Percentiles rank a stretch among this genome's conserved stretches.
phyloP scores from a whole-genome alignment of 1,140 invertebrate species.

The Cydia fagiglandana region DNA sequence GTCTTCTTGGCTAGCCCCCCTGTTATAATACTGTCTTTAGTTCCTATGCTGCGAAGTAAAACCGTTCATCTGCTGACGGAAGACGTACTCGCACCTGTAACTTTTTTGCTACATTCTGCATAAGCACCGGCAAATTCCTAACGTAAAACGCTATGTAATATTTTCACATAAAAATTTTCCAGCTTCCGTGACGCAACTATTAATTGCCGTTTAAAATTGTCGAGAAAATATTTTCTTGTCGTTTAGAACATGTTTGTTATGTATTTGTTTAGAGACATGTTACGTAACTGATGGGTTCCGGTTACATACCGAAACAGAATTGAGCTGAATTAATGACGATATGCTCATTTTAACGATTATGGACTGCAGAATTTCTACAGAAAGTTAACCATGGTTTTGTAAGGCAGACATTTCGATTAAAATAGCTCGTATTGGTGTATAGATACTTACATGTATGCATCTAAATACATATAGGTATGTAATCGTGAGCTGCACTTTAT shows the following conservation, averaged over 20 bases:
- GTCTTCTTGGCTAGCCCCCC: too few relatives aligned
- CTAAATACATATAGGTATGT: too few relatives aligned
- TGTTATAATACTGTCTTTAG: too few relatives aligned
- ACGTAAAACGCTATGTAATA: background rate
- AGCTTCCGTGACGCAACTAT: background rate
- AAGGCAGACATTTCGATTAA: too few relatives aligned
- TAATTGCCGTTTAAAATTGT: background rate
- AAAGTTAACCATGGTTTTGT: too few relatives aligned
- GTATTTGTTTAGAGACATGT: background rate
- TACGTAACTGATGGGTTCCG: background rate
- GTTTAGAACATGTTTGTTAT: constrained; percentile 22
- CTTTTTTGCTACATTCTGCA: background rate
- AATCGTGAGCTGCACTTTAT: too few relatives aligned
- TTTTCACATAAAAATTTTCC: background rate
- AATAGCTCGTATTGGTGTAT: too few relatives aligned
- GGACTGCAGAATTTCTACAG: background rate
- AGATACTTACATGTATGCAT: too few relatives aligned
- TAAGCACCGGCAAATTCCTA: background rate
- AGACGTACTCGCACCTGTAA: background rate
- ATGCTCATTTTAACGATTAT: background rate
- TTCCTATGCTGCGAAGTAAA: too few relatives aligned
- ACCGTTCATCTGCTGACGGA: too few relatives aligned
- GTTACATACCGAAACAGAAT: background rate
- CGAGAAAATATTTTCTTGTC: background rate
- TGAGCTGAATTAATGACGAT: constrained; percentile 7